Base-by-base conservation (phyloP, 1,140 invertebrate genomes). In the Theocolax elegans region DNA sequence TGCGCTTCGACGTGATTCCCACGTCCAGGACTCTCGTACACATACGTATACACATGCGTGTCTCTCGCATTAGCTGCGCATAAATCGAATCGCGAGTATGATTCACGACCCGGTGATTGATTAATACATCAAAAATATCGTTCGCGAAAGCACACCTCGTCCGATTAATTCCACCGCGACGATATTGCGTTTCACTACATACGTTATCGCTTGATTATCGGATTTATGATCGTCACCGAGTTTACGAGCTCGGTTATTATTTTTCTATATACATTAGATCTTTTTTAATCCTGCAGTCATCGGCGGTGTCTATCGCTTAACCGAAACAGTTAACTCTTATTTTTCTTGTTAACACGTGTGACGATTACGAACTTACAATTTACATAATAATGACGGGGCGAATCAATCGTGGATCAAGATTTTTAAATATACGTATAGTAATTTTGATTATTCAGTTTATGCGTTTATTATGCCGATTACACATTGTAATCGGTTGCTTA, bases 71-170 rank as follows among this genome's bases (percentile, higher is more conserved):
- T 17, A 29, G n/a, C 19, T 27, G 31, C 3, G 25, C 17, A 56
- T 56, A 66, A 66, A 66, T 64, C 27, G 62, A 12, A 31, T n/a
- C 49, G 35, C 31, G 17, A 15, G 19, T 13, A 3, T 48, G 65
- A 67, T 58, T 58, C 65, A 66, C n/a, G 44, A 44, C 27, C 21
- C n/a, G 63, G 10, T 58, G 64, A 67, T 67, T 58, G 64, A 67
- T 67, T 56, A 35, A 46, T 29, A 67, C 53, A 58, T 58, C 40
- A 46, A 67, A 67, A 67, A 58, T 38, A 15, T 48, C 17, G 17
- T 9, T 27, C 27, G 46, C 23, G 35, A n/a, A n/a, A 21, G 38
- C 44, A 7, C 23, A 13, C 25, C 12, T 17, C 49, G 63, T 62
- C 27, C 23, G n/a, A 38, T 49, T 49, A 48, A 63, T 49, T 49